phyloP scores from a whole-genome alignment of 2,888 invertebrate species.

The Drosophila dives region DNA sequence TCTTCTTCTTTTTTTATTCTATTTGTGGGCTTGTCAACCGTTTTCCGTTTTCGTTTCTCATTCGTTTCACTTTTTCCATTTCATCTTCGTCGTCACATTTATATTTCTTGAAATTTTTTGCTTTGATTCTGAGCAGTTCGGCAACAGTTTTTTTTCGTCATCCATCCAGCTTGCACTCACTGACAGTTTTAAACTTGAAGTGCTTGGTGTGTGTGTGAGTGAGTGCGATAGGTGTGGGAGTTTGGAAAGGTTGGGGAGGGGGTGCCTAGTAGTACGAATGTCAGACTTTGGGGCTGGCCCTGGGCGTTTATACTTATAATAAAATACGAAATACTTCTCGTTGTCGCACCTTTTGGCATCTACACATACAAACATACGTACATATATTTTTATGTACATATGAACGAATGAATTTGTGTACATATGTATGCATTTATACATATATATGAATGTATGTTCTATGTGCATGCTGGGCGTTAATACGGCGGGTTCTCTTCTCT shows the following conservation, averaged over 20 bases:
- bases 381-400: constrained; percentile 23
- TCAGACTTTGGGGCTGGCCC: constrained; percentile 66
- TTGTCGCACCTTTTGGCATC: constrained; percentile 75
- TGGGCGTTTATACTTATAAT: constrained; percentile 71
- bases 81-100: constrained; percentile 65
- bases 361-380: constrained; percentile 27
- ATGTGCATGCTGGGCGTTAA: constrained; percentile 39
- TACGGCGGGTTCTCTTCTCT: constrained; percentile 46
- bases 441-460: constrained; percentile 34
- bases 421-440: constrained; percentile 15
- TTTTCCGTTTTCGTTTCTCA: constrained; percentile 67
- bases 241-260: not conserved
- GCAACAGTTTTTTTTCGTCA: constrained; percentile 25
- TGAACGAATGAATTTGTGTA: constrained; percentile 4
- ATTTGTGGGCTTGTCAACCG: constrained; percentile 78
- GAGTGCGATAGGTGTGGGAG: constrained; percentile 4
- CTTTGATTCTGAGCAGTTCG: constrained; percentile 67
- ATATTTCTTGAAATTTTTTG: constrained; percentile 65
- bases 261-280: constrained; percentile 45
- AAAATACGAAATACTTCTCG: constrained; percentile 74
- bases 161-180: constrained; percentile 36
- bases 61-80: constrained; percentile 67
- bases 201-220: constrained; percentile 12
- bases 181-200: constrained; percentile 42
- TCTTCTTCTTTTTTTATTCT: constrained; percentile 50